Percentiles rank a stretch among this genome's conserved stretches.
phyloP scores from a whole-genome alignment of 2,113 vertebrate genomes.

The Acinonyx jubatus region DNA sequence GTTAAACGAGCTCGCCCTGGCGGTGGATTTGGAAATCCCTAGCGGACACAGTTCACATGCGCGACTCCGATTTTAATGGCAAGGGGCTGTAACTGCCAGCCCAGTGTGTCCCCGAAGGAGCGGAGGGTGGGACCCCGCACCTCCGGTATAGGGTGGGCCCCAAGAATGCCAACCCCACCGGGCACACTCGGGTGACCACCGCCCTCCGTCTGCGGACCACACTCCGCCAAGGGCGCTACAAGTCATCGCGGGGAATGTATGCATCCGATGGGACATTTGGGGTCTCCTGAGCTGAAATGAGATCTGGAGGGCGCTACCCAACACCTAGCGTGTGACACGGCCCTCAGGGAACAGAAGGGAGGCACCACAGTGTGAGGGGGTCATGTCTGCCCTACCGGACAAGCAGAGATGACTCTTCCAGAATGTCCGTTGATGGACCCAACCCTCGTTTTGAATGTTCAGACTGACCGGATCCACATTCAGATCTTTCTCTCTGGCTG shows the following conservation, averaged over 20 bases:
- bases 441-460: background rate
- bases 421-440: background rate
- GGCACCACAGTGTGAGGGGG: no score
- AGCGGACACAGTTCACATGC: background rate
- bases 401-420: background rate
- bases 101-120: background rate
- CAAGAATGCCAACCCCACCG: background rate
- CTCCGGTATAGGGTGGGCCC: background rate
- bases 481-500: background rate
- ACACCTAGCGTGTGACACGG: background rate
- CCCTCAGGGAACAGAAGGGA: background rate
- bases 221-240: background rate
- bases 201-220: background rate
- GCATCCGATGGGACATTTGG: background rate
- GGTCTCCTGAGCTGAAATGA: background rate
- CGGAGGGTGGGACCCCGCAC: no score
- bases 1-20: background rate
- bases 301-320: background rate
- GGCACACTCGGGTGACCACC: background rate
- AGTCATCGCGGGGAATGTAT: background rate
- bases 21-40: background rate
- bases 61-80: background rate
- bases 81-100: background rate
- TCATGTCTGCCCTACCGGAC: no score
- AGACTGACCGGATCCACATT: background rate